Evolutionary conservation across 1,140 invertebrate species (phyloP), one percentile per base, ranked within the genome.

Genomic region (Carposina sasakii): DNA sequence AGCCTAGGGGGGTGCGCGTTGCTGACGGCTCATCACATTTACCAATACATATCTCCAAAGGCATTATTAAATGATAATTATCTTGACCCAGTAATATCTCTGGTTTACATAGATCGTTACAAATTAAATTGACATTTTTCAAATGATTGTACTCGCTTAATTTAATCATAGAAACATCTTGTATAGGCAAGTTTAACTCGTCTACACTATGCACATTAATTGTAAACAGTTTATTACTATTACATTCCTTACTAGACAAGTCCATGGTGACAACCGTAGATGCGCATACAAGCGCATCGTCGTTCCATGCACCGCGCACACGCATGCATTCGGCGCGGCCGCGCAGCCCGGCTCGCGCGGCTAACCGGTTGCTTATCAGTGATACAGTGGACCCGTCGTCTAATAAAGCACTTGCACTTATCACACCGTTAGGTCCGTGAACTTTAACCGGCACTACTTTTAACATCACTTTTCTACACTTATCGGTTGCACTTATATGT

Each of bases 71-170:
- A 37, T 55, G 28, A 17, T 51, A 52, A 34, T 60, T 60, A 49
- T 55, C 52, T 20, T 60, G 57, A 1, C 52, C 57, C 22, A 60
- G 52, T n/a, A 60, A 28, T 20, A 60, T 20, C 40, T 50, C 37
- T 9, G 52, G 52, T 17, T 34, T 34, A 16, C 31, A 28, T 37
- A 46, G 21, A 19, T 20, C n/a, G 9, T 31, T 52, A 40, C 31
- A 46, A 16, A 59, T 12, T 9, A 30, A 26, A 15, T 51, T 44
- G 16, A 54, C 40, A 23, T 54, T 24, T 0, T n/a, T 39, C 22
- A 59, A 33, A 26, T 52, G 36, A 22, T 20, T 23, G 37, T 36
- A 48, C 8, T 51, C 22, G 9, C 19, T 41, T 30, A 16, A 46
- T 17, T 48, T 31, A 21, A 31, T 20, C 28, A 28, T 8, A 20